Evolutionary conservation across 1,140 invertebrate species (phyloP).

Genomic region (Eupeodes corollae): DNA sequence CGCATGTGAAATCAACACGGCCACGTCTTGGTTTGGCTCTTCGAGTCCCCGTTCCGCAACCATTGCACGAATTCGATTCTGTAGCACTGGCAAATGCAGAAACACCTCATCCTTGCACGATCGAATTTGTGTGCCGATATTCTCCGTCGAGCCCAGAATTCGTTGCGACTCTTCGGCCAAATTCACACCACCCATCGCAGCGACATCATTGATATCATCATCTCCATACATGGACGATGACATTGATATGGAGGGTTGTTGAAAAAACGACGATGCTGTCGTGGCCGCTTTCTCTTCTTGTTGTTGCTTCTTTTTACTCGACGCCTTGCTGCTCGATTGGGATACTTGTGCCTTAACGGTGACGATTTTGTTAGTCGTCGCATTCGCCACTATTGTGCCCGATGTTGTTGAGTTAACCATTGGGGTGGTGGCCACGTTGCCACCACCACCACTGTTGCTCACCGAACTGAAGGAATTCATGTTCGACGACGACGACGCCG

Average conservation of each 20-base stretch:
- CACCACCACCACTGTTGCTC: conserved; percentile 21
- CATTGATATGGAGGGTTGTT: conserved; percentile 28
- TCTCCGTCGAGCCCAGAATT: conserved; percentile 88
- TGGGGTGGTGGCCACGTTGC: neutral
- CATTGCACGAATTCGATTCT: conserved; percentile 61
- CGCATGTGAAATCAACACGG: conserved; percentile 86
- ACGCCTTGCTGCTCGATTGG: conserved; percentile 16
- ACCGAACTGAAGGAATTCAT: too few relatives aligned
- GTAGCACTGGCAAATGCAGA: conserved; percentile 64
- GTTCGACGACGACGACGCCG: too few relatives aligned
- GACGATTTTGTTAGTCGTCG: conserved; percentile 13
- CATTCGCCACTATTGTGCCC: conserved; percentile 16
- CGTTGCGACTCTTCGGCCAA: conserved; percentile 90
- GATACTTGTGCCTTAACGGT: conserved; percentile 5
- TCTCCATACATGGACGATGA: conserved; percentile 54
- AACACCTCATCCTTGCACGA: conserved; percentile 94
- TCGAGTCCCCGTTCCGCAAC: conserved; percentile 71
- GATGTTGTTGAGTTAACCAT: conserved; percentile 2
- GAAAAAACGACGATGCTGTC: conserved; percentile 30
- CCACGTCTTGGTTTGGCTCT: conserved; percentile 79
- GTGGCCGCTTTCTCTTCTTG: conserved; percentile 19
- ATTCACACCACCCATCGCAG: conserved; percentile 98
- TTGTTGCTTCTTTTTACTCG: conserved; percentile 30
- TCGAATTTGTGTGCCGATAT: conserved; percentile 89
- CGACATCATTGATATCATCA: conserved; percentile 96